Base-by-base conservation (phyloP, 2,888 invertebrate genomes). In the Brachypalpus laphriformis region DNA sequence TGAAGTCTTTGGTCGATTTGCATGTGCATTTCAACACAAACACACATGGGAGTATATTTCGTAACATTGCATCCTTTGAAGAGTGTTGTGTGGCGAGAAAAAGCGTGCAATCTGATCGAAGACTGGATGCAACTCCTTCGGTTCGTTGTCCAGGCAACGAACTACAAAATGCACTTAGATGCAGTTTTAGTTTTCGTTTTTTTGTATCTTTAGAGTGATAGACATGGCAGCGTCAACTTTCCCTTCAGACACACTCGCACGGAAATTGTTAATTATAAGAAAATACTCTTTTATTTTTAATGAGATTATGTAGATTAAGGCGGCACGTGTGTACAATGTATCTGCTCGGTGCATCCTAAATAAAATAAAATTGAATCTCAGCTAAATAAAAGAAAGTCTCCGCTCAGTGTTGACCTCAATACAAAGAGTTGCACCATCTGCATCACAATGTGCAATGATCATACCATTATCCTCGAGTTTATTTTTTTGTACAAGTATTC, bases 91-190 rank as follows among this genome's bases (percentile, higher is more conserved):
- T 31, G 49, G 40, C 31, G 51, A 22, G 9, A 57, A 57, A 56
- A 59, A 63, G 56, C 54, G 34, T 57, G 76, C 81, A 85, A 85
- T 85, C 85, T 85, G 85, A 85, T 85, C 85, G 47, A 70, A 51
- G 37, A 54, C 40, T 65, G 66, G 65, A 66, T 74, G 78, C 61
- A 70, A 80, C 78, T 74, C 74, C 80, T 78, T 82, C 54, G 54
- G 51, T 57, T 65, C 47, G 40, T 61, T 63, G 72, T 61, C 42
- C 70, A 70, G 31, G 45, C 70, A 70, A 42, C 47, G 75, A 81
- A 85, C 85, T 81, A 85, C 85, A 81, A 85, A 85, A 85, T 85
- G 85, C 85, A 85, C 85, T 85, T 85, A 85, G 85, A 81, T 66
- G 66, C 18, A n/a, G 63, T 70, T 25, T 49, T 57, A 25, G 31